These are phyloP conservation scores for Caranx ignobilis DNA, from an alignment of 2,113 vertebrate species.

Conservation along the genomic window DNA sequence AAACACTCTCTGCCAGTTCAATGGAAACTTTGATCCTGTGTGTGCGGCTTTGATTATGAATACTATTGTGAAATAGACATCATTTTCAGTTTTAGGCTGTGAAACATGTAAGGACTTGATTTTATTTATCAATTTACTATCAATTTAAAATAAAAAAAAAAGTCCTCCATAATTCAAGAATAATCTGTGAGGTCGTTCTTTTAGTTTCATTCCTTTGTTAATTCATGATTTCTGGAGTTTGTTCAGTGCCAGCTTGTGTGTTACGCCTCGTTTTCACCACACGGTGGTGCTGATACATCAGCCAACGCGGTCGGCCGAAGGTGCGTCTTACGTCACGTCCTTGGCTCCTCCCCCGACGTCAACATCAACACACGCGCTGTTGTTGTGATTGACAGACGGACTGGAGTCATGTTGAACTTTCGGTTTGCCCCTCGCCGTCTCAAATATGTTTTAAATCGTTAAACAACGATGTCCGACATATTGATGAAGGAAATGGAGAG, in stretches of 20 bases:
- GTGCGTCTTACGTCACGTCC: conserved; percentile 42
- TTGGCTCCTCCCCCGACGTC: conserved; percentile 45
- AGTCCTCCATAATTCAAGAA: too few species aligned
- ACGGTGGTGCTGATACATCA: conserved; percentile 45
- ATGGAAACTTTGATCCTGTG: conserved; percentile 51
- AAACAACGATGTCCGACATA: conserved; percentile 81
- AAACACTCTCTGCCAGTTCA: conserved; percentile 49
- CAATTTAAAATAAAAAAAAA: neutral
- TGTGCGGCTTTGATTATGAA: conserved; percentile 10
- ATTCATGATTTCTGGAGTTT: conserved; percentile 25
- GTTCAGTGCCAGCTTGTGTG: neutral
- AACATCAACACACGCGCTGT: conserved; percentile 53
- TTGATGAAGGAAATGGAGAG: conserved; percentile 81
- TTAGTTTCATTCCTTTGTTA: conserved; percentile 3
- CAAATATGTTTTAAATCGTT: conserved; percentile 11
- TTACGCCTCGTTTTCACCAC: conserved; percentile 43
- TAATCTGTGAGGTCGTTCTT: neutral
- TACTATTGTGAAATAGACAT: neutral
- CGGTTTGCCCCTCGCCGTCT: conserved; percentile 21
- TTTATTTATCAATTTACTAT: neutral
- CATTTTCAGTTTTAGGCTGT: neutral
- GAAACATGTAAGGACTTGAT: neutral
- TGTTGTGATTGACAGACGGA: conserved; percentile 68
- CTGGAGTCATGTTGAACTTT: conserved; percentile 71
- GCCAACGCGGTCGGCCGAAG: neutral